phyloP scores from a whole-genome alignment of 2,113 vertebrate genomes.

The Microtus oregoni region DNA sequence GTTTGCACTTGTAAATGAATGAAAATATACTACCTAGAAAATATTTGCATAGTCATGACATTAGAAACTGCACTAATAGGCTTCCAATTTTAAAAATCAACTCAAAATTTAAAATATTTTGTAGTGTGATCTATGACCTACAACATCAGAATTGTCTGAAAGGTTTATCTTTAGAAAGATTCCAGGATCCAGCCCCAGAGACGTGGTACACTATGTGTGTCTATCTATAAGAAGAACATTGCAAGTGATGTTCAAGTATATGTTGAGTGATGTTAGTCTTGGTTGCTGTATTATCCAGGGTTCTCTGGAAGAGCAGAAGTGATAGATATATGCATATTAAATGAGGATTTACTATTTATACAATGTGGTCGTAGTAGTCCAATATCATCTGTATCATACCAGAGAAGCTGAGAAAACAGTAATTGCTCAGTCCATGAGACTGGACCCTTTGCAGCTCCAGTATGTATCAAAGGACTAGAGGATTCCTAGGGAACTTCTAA shows the following conservation, averaged over 20 bases:
- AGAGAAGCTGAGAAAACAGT: neutral
- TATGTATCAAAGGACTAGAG: neutral
- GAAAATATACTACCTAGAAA: neutral
- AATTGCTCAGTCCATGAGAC: neutral
- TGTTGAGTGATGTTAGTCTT: neutral
- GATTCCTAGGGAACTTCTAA: neutral
- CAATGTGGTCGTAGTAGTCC: neutral
- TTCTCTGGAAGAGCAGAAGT: neutral
- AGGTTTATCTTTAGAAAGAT: slow-evolving; percentile 38
- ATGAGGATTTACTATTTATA: neutral
- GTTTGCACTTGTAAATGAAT: neutral
- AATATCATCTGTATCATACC: neutral
- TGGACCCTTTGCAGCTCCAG: neutral
- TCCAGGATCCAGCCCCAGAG: neutral
- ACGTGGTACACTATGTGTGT: neutral
- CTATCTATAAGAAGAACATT: neutral
- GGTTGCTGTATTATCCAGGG: neutral
- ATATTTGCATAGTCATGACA: neutral
- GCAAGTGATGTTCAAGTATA: neutral
- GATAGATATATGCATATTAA: neutral
- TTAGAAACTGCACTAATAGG: neutral
- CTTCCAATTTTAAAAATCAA: slow-evolving; percentile 55
- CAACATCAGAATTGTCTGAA: slow-evolving; percentile 38
- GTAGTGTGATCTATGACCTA: neutral
- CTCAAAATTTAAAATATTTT: slow-evolving; percentile 20